Base-by-base conservation (phyloP, 2,113 vertebrate species). In the Montifringilla adamsi region DNA sequence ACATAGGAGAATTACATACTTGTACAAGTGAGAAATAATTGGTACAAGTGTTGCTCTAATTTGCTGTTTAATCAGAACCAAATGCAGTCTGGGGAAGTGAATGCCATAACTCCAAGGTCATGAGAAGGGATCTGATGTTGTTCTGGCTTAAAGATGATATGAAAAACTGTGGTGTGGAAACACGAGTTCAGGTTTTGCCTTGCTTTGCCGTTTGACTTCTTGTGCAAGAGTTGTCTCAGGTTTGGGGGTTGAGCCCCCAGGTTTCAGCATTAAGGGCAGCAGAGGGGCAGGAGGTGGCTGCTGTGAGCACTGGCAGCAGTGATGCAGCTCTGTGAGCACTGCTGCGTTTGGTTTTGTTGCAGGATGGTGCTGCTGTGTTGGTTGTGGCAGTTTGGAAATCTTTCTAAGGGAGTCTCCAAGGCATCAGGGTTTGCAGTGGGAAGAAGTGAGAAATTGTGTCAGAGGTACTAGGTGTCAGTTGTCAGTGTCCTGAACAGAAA, bases 41-140 rank as follows among this genome's bases (percentile, higher is more conserved):
- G 67, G 79, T 96, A 82, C 78, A 94, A 96, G 82, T 55, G 50
- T 92, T 95, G 63, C 37, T 93, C 39, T 95, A 62, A 85, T 87
- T 93, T 90, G 66, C 77, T 93, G 73, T 95, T 96, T 96, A 84
- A 84, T 97, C 88, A 93, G 90, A 95, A 60, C 67, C 91, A 92
- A 88, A 91, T 64, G 87, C 94, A 88, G 92, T 91, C 93, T 84
- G 87, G 90, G 77, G 66, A 90, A 86, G 84, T 41, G 90, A 67
- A n/a, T 59, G 31, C 77, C 23, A 1, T 47, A 64, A 78, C 0
- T 0, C 30, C 2, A 16, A 77, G 70, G 72, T 88, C 55, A 33
- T 7, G 28, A 69, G 44, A 82, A 82, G 59, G 70, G 47, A 47
- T 64, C 58, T 83, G 44, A 16, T 41, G 31, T 30, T 94, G 20